phyloP scores from a whole-genome alignment of 2,888 invertebrate genomes.

The Eumerus sabulonum region DNA sequence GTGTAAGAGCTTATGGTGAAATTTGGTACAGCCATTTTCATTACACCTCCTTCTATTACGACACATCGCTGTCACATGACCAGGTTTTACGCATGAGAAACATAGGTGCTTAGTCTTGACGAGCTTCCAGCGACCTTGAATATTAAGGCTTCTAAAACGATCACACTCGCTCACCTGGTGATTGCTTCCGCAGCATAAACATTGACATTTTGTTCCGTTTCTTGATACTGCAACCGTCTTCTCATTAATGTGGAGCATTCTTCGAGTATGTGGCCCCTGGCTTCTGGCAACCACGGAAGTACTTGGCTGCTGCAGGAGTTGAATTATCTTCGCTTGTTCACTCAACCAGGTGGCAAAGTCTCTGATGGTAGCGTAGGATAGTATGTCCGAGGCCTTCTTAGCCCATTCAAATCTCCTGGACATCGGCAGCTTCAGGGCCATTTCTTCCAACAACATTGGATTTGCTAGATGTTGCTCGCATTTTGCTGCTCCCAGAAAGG shows the following conservation, averaged over 20 bases:
- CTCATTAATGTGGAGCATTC: background rate
- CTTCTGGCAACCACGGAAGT: background rate
- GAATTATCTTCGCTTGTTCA: background rate
- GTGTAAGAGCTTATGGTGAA: slow-evolving; percentile 17
- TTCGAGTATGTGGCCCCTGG: background rate
- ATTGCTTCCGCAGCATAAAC: background rate
- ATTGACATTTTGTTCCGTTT: background rate
- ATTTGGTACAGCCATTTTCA: slow-evolving; percentile 10
- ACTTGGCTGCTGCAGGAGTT: background rate
- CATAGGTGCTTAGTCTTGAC: slow-evolving; percentile 11
- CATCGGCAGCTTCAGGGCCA: slow-evolving; percentile 30
- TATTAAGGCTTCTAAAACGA: background rate
- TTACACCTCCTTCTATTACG: background rate
- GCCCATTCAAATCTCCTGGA: slow-evolving; percentile 28
- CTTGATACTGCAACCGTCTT: background rate
- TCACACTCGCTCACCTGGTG: background rate
- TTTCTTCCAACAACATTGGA: background rate
- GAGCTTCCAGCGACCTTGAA: slow-evolving; percentile 3
- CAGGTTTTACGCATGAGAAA: slow-evolving; percentile 13
- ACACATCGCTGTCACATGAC: slow-evolving; percentile 7
- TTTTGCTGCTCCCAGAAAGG: background rate
- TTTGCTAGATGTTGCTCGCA: slow-evolving; percentile 5
- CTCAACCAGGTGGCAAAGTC: background rate
- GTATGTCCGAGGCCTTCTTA: background rate
- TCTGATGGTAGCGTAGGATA: background rate